Base-by-base conservation (phyloP, 2,888 invertebrate species). In the Caenorhabditis drosophilae region DNA sequence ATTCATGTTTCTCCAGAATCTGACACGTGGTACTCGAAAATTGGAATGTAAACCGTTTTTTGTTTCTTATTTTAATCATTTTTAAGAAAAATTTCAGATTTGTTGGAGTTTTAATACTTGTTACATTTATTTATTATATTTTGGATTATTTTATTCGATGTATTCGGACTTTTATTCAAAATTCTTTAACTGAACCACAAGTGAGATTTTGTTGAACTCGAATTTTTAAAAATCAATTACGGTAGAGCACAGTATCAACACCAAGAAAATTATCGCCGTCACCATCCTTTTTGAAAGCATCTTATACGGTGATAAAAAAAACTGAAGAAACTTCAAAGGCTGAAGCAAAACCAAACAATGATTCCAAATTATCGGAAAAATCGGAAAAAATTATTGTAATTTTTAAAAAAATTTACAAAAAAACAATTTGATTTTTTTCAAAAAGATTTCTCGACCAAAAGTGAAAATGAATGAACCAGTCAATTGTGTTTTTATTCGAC, bases 391-490 rank as follows among this genome's bases (percentile, higher is more conserved):
- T n/a, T 12, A n/a, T n/a, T n/a, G n/a, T n/a, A n/a, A n/a, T n/a
- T n/a, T n/a, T n/a, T n/a, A n/a, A n/a, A n/a, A n/a, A n/a, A n/a
- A n/a, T n/a, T n/a, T n/a, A n/a, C n/a, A n/a, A n/a, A n/a, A n/a
- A n/a, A n/a, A n/a, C n/a, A n/a, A n/a, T n/a, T n/a, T 9, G 31
- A 31, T 31, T 9, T 31, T 31, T 9, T 6, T 31, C 12, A 9
- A 9, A 12, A 9, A 31, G 31, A 31, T 31, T n/a, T 7, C n/a
- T 38, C 38, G 38, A 15, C 54, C 51, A 23, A 55, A 58, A 36
- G 38, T 64, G 7, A 25, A 38, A 22, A 64, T 64, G 64, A 64
- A 64, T 41, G 55, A 64, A 35, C 64, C 64, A 22, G 64, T 64
- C 20, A 64, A 64, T 36, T 64, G 64, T 48, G 64, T 64, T 2